Conservation (phyloP, 37 sponge, comb jelly and placozoan genomes). For the Crambe crambe region DNA sequence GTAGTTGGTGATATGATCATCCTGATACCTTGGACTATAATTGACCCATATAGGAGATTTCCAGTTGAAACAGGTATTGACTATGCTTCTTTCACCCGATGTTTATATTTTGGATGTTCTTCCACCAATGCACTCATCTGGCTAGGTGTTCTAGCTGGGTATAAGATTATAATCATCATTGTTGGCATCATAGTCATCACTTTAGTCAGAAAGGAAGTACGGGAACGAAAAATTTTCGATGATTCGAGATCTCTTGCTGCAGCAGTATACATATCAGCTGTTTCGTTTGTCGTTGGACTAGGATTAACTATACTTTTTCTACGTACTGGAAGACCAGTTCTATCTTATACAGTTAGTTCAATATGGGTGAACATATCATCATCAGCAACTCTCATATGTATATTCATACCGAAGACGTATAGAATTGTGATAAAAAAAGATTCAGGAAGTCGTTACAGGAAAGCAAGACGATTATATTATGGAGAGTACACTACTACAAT, state of each 20-base stretch:
- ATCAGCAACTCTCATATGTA: slow-evolving; percentile 1
- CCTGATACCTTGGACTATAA: slow-evolving; percentile 16
- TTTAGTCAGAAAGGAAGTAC: slow-evolving; percentile 14
- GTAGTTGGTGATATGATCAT: slow-evolving; percentile 22
- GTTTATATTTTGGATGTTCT: neutral
- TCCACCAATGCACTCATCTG: neutral
- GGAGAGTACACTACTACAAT: too few relatives aligned
- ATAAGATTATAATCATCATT: slow-evolving; percentile 14
- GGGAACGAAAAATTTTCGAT: slow-evolving; percentile 18
- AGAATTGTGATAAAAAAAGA: slow-evolving; percentile 11
- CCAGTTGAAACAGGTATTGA: neutral
- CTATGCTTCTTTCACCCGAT: neutral
- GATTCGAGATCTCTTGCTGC: slow-evolving; percentile 19
- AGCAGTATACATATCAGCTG: slow-evolving; percentile 13
- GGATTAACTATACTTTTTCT: neutral
- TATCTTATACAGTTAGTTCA: neutral
- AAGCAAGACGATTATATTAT: neutral
- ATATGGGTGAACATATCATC: slow-evolving; percentile 27
- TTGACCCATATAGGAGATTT: slow-evolving; percentile 15
- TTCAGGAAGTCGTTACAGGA: neutral
- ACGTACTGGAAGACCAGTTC: neutral
- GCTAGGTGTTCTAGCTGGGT: slow-evolving; percentile 11
- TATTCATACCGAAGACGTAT: slow-evolving; percentile 16
- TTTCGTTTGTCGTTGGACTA: slow-evolving; percentile 15
- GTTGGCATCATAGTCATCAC: slow-evolving; percentile 1